Percentiles rank a stretch among this genome's conserved stretches.
These are phyloP conservation scores for Athripsodes cinereus DNA, from an alignment of 2,888 invertebrate species.

Conservation along the genomic window DNA sequence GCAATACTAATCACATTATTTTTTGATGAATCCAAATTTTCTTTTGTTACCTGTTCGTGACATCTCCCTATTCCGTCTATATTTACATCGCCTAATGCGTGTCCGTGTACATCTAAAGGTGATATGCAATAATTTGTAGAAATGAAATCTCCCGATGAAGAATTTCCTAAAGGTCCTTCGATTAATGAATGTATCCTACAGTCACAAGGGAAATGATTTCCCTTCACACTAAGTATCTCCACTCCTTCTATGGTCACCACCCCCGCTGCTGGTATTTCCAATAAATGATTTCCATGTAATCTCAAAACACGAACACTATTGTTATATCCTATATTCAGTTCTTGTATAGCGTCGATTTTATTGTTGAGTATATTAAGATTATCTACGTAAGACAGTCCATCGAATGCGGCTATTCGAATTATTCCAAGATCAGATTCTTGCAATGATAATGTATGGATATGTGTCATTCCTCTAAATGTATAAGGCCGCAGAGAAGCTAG, in stretches of 20 bases:
- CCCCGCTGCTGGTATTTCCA: conserved; percentile 63
- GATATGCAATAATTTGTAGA: conserved; percentile 80
- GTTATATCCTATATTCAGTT: conserved; percentile 63
- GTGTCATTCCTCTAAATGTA: conserved; percentile 71
- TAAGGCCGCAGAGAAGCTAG: conserved; percentile 61
- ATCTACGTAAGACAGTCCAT: conserved; percentile 66
- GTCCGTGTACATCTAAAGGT: conserved; percentile 75
- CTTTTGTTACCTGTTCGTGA: conserved; percentile 60
- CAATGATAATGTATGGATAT: conserved; percentile 68
- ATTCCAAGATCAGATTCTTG: conserved; percentile 79
- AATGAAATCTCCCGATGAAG: conserved; percentile 58
- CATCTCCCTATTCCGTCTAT: conserved; percentile 61
- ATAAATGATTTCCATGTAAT: conserved; percentile 76
- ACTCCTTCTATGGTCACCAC: conserved; percentile 67
- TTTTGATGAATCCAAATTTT: conserved; percentile 54
- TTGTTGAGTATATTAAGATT: conserved; percentile 74
- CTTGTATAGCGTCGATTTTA: conserved; percentile 76
- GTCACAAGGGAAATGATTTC: conserved; percentile 83
- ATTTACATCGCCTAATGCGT: conserved; percentile 63
- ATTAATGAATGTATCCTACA: conserved; percentile 75
- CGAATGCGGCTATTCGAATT: conserved; percentile 68
- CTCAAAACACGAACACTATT: conserved; percentile 66
- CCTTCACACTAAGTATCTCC: conserved; percentile 62
- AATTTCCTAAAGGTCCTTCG: conserved; percentile 67
- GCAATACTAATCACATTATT: conserved; percentile 18